Percentiles rank a stretch among this genome's conserved stretches.
Conservation (phyloP, 2,797 vertebrate species). For the Hozukius guyotensis region DNA sequence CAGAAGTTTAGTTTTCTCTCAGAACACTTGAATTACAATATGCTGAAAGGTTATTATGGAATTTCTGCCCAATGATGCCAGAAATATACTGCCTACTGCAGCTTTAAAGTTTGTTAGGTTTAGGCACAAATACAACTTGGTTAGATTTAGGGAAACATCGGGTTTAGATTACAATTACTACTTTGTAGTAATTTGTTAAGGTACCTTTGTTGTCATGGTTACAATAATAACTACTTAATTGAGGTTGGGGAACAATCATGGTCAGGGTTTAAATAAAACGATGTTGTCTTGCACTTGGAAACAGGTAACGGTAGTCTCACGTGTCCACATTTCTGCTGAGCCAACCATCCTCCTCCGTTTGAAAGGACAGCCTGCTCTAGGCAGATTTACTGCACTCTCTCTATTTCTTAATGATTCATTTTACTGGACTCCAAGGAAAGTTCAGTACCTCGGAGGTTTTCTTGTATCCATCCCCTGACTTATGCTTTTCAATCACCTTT, state of each 20-base stretch:
- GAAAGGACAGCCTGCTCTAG: not conserved
- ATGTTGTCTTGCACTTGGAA: not conserved
- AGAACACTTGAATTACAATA: too few species aligned
- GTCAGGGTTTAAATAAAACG: not conserved
- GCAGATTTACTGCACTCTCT: slow-evolving; percentile 2
- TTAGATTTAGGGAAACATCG: not conserved
- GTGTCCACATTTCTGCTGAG: too few species aligned
- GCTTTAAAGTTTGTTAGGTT: not conserved
- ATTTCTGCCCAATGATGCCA: too few species aligned
- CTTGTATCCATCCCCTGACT: not conserved
- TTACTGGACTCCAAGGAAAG: not conserved
- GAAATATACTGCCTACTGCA: too few species aligned
- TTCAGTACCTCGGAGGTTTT: not conserved
- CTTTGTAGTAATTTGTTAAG: not conserved
- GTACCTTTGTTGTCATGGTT: not conserved
- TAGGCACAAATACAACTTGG: not conserved
- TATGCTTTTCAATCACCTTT: not conserved
- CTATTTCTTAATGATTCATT: slow-evolving; percentile 9
- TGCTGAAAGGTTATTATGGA: too few species aligned
- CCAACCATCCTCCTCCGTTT: not conserved
- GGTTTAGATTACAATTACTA: not conserved
- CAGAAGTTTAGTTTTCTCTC: too few species aligned
- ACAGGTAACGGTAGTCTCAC: not conserved
- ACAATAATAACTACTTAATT: not conserved
- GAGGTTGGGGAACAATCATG: not conserved